These are phyloP conservation scores for Piezodorus guildinii DNA, from an alignment of 1,140 invertebrate genomes.

Conservation along the genomic window DNA sequence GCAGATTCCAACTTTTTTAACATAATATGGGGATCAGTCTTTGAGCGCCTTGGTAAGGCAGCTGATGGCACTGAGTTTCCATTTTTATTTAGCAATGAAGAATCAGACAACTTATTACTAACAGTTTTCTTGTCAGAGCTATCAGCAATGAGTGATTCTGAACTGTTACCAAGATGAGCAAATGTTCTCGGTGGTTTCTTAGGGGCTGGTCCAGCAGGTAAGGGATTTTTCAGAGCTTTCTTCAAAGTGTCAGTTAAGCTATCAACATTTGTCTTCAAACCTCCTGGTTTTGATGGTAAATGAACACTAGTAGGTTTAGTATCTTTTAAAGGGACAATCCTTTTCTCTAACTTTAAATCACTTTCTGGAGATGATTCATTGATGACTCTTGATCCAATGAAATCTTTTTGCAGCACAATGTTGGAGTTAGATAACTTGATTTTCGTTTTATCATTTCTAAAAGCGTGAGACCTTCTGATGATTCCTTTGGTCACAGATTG, in stretches of 20 bases:
- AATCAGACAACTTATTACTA: no score
- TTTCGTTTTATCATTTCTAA: slow-evolving; percentile 23
- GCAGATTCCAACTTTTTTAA: slow-evolving; percentile 25
- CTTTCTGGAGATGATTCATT: no score
- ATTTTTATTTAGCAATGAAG: no score
- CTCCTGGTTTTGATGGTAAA: not conserved
- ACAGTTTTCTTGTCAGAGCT: no score
- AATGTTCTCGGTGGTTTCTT: slow-evolving; percentile 59
- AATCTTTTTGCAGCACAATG: not conserved
- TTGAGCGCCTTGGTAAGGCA: slow-evolving; percentile 22
- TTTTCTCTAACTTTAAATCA: no score
- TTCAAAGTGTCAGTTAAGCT: slow-evolving; percentile 41
- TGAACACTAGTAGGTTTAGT: not conserved
- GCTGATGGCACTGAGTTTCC: not conserved
- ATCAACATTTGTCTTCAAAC: not conserved
- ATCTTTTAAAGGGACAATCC: not conserved
- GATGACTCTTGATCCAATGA: not conserved
- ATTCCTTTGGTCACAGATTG: slow-evolving; percentile 9
- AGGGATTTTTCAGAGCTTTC: slow-evolving; percentile 45
- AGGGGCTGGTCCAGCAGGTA: slow-evolving; percentile 52
- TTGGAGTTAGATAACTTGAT: not conserved
- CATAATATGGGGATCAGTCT: slow-evolving; percentile 30
- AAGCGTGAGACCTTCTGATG: slow-evolving; percentile 26
- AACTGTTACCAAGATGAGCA: slow-evolving; percentile 20
- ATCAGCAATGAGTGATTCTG: not conserved